Evolutionary conservation across 2,888 invertebrate genomes (phyloP).

Genomic region (Ophion costatus): DNA sequence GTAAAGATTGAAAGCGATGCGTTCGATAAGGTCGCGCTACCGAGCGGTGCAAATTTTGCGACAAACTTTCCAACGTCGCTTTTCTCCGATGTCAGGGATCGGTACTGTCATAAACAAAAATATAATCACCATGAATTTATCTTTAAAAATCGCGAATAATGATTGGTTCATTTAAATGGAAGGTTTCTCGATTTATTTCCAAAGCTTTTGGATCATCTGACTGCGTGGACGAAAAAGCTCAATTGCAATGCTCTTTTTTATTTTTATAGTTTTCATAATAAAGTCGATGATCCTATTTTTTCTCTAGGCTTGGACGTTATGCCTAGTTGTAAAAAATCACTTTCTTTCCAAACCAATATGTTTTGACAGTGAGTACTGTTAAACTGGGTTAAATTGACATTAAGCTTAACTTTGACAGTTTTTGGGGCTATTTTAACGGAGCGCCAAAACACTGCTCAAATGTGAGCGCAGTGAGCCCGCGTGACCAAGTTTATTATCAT

Average conservation of each 20-base stretch:
- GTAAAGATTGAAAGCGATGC: constrained; percentile 47
- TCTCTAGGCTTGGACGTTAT: neutral
- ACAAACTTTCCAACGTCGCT: constrained; percentile 12
- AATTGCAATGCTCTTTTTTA: neutral
- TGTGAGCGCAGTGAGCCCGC: no score
- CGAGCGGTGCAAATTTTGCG: constrained; percentile 47
- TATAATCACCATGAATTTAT: no score
- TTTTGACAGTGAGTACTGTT: no score
- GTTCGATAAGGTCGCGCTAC: constrained; percentile 49
- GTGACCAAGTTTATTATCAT: no score
- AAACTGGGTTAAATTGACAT: no score
- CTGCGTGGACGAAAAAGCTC: neutral
- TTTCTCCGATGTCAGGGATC: neutral
- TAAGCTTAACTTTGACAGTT: no score
- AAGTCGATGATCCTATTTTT: neutral
- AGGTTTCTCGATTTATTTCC: neutral
- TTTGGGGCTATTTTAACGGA: no score
- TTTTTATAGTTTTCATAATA: neutral
- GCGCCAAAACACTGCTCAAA: no score
- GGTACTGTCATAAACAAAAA: neutral
- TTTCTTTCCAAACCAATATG: no score
- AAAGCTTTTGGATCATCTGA: neutral
- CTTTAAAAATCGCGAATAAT: neutral
- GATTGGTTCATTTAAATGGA: neutral
- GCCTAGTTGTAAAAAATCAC: no score